These are phyloP conservation scores for Idris sp. DNA, from an alignment of 1,140 invertebrate species.

Conservation along the genomic window DNA sequence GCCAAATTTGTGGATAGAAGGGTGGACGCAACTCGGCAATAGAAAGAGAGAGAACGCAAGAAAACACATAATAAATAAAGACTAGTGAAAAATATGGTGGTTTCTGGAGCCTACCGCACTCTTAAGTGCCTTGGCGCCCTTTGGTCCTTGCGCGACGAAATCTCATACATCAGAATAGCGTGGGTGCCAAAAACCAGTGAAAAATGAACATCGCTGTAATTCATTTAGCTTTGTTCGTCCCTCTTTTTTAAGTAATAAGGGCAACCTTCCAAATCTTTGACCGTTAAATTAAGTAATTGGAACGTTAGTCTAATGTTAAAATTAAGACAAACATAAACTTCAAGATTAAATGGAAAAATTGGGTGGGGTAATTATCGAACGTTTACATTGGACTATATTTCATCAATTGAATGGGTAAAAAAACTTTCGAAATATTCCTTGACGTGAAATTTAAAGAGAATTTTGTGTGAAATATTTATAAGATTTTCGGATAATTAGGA, in stretches of 20 bases:
- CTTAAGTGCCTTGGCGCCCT: slow-evolving; percentile 73
- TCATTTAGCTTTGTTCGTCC: slow-evolving; percentile 54
- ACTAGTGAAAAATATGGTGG: slow-evolving; percentile 72
- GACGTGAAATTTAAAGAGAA: too few species aligned
- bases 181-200: slow-evolving; percentile 63
- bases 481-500: too few species aligned
- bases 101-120: slow-evolving; percentile 66
- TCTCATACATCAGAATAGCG: slow-evolving; percentile 67
- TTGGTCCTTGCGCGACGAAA: slow-evolving; percentile 64
- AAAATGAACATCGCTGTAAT: slow-evolving; percentile 57
- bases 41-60: slow-evolving; percentile 41
- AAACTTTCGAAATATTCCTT: too few species aligned
- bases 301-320: slow-evolving; percentile 8
- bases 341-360: slow-evolving; percentile 14
- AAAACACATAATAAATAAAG: slow-evolving; percentile 71
- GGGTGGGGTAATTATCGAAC: neutral
- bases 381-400: too few species aligned
- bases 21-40: slow-evolving; percentile 39
- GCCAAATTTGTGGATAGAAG: slow-evolving; percentile 47
- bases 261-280: slow-evolving; percentile 35
- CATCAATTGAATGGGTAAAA: too few species aligned
- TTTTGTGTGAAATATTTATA: too few species aligned
- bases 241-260: slow-evolving; percentile 37
- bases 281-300: slow-evolving; percentile 51
- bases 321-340: slow-evolving; percentile 29